Evolutionary conservation across 2,888 invertebrate genomes (phyloP).

Genomic region (Chymomyza amoena): DNA sequence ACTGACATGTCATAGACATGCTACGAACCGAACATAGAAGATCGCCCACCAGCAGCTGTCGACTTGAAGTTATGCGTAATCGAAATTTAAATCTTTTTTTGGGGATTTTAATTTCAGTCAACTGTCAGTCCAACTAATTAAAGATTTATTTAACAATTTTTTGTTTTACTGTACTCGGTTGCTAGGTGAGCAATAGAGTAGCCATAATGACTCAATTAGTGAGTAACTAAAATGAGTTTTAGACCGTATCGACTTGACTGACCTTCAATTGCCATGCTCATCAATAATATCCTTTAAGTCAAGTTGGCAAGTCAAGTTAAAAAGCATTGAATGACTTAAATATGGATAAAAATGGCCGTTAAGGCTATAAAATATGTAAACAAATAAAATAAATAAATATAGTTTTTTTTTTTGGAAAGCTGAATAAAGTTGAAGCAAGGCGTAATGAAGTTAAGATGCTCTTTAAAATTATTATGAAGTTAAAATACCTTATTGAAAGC

Average conservation of each 20-base stretch:
- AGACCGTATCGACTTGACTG: background rate
- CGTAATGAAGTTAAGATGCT: background rate
- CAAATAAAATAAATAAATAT: background rate
- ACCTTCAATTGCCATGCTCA: background rate
- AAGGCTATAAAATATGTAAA: background rate
- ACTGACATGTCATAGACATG: background rate
- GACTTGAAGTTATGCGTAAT: background rate
- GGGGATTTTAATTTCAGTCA: background rate
- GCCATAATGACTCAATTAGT: conserved; percentile 41
- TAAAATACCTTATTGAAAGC: too few relatives aligned
- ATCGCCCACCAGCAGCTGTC: conserved; percentile 12
- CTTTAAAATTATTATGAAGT: background rate
- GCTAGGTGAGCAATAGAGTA: background rate
- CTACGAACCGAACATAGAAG: conserved; percentile 12
- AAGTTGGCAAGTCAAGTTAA: conserved; percentile 8
- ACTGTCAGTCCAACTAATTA: background rate
- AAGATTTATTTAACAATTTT: background rate
- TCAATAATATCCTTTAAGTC: background rate
- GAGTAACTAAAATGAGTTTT: background rate
- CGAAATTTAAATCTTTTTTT: background rate
- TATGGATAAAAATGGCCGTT: conserved; percentile 26
- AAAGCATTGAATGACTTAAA: conserved; percentile 26
- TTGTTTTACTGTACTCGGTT: background rate
- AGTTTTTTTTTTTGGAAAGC: background rate
- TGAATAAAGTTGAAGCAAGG: background rate